Base-by-base conservation (phyloP, 2,113 vertebrate genomes). In the Platichthys flesus region DNA sequence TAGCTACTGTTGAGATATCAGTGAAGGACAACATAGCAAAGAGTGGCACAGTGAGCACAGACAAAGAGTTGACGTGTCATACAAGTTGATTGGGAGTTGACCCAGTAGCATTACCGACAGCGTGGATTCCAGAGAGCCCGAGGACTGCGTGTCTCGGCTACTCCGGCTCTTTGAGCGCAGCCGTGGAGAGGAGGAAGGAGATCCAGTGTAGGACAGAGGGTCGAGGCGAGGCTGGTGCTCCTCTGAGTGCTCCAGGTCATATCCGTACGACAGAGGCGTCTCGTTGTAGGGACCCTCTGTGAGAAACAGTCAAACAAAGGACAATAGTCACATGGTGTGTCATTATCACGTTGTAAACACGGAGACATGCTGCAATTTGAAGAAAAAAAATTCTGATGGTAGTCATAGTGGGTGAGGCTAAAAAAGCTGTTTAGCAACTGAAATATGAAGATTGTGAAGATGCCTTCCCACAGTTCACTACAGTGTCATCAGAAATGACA, bases 81-180 rank as follows among this genome's bases (percentile, higher is more conserved):
- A 66, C 20, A 13, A 52, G 64, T 12, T 49, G 72, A 40, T 15
- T 42, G 49, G 61, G 28, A 42, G 59, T 58, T 58, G 18, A 71
- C 15, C n/a, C 31, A 65, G 47, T 55, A 54, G 78, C 76, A 26
- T 91, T 91, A 98, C 97, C 9, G 89, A 95, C 91, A 96, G 96
- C 2, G 94, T 92, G 68, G 96, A 94, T 72, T 98, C 96, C 90
- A 96, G 90, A 4, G 95, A 94, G 23, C 96, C 95, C 0, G 94
- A 95, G 61, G 94, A 95, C 63, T 95, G 91, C 0, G 93, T 93
- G 42, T 97, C 95, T 3, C 94, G 90, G 90, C 95, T 94, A 86
- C 92, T 94, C 49, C 95, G 93, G 87, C 94, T 95, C 88, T 97
- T 97, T 80, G 95, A 95, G 67, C 94, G 89, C 35, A 97, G 95